Evolutionary conservation across 2,113 vertebrate genomes (phyloP).

Genomic region (Xiphophorus maculatus): DNA sequence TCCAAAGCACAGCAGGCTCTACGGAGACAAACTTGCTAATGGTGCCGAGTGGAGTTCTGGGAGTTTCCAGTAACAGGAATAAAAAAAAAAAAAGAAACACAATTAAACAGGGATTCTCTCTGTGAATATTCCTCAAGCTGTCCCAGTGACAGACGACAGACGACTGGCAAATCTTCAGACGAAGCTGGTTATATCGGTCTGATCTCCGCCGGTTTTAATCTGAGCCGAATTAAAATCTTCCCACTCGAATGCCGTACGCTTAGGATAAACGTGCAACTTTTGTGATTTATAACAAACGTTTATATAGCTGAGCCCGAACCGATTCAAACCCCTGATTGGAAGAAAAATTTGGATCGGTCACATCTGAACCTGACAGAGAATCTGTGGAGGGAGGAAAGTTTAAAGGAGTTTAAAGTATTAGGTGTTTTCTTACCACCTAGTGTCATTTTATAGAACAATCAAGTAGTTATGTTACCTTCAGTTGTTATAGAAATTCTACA

Average conservation of each 20-base stretch:
- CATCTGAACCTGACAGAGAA: too few species aligned
- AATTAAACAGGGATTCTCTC: conserved; percentile 18
- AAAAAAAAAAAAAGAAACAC: background rate
- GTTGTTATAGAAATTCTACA: too few species aligned
- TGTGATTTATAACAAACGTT: too few species aligned
- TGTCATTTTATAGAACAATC: too few species aligned
- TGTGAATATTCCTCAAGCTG: conserved; percentile 24
- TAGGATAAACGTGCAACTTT: too few species aligned
- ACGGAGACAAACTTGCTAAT: conserved; percentile 35
- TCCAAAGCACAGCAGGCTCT: conserved; percentile 38
- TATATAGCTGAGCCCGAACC: too few species aligned
- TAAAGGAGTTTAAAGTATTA: too few species aligned
- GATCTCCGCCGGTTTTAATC: background rate
- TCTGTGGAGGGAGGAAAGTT: too few species aligned
- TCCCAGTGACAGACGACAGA: background rate
- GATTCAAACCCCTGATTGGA: too few species aligned
- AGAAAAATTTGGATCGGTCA: too few species aligned
- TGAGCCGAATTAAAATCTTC: background rate
- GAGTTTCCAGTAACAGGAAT: background rate
- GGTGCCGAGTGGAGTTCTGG: conserved; percentile 8
- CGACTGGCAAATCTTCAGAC: background rate
- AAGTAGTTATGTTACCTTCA: too few species aligned
- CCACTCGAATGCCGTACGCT: background rate
- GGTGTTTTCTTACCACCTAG: too few species aligned
- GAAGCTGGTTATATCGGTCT: background rate